A percentile compares a stretch with the other conserved stretches of the same genome.
phyloP scores from a whole-genome alignment of 2,797 vertebrate genomes.

The Harpagifer antarcticus region DNA sequence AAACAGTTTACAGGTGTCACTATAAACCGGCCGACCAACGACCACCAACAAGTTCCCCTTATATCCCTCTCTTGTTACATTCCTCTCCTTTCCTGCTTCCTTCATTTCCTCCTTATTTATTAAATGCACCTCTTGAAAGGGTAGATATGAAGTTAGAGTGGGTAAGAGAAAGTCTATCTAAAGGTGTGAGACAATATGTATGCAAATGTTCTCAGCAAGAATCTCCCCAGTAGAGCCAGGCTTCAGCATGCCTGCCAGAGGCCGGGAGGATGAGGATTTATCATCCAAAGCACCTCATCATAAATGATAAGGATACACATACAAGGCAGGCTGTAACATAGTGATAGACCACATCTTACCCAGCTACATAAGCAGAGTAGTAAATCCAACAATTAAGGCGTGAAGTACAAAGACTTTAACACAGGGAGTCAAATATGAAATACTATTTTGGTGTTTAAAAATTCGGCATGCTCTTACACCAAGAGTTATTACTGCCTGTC shows the following conservation, averaged over 20 bases:
- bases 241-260: slow-evolving; percentile 44
- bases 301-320: slow-evolving; percentile 73
- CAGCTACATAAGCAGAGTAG: slow-evolving; percentile 39
- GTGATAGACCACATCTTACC: slow-evolving; percentile 46
- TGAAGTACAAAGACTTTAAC: slow-evolving; percentile 34
- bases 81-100: slow-evolving; percentile 23
- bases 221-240: slow-evolving; percentile 44
- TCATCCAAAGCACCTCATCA: slow-evolving; percentile 74
- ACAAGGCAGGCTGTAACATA: slow-evolving; percentile 53
- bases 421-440: slow-evolving; percentile 44
- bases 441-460: slow-evolving; percentile 50
- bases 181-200: slow-evolving; percentile 86
- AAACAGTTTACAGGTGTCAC: slow-evolving; percentile 35
- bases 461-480: slow-evolving; percentile 40
- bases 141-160: slow-evolving; percentile 41
- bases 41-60: slow-evolving; percentile 11
- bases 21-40: not conserved
- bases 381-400: slow-evolving; percentile 56
- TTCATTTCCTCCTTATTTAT: slow-evolving; percentile 61
- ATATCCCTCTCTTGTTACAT: slow-evolving; percentile 14
- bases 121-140: slow-evolving; percentile 54
- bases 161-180: slow-evolving; percentile 56
- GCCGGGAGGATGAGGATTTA: slow-evolving; percentile 67
- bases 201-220: slow-evolving; percentile 80
- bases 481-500: slow-evolving; percentile 50